Base-by-base conservation (phyloP, 2,797 vertebrate genomes). In the Paramormyrops hopkinsi region DNA sequence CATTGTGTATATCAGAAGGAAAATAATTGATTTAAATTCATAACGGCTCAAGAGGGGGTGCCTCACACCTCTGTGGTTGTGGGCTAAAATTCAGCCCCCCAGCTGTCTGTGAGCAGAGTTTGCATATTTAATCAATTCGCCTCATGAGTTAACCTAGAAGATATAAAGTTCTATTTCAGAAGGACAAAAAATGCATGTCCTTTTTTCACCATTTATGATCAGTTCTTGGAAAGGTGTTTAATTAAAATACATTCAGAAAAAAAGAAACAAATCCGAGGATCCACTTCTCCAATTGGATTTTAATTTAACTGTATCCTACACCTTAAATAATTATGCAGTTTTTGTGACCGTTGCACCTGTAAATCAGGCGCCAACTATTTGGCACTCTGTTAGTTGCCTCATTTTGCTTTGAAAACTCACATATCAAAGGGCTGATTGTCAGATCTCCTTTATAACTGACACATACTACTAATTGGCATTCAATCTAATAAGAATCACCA, bases 11-110 rank as follows among this genome's bases (percentile, higher is more conserved):
- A 85, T 51, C n/a, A 85, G n/a, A 50, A 50, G n/a, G 44, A 51
- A 85, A 85, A 85, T 51, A 85, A 85, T 85, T 51, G 44, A 85
- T 85, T 85, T 51, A 51, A 85, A 85, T 51, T 48, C 44, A 85
- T 48, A 50, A 85, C 82, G 3, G 48, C 44, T 85, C 48, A 85
- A 51, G 82, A 51, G 48, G 82, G 82, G 48, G 76, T 46, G 41
- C 76, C 76, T 82, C 76, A 46, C 76, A 82, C 76, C 76, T 46
- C 37, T 19, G n/a, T 85, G 82, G 46, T 85, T 50, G 82, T 85
- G 46, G 48, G 48, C 48, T 85, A 25, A 48, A 85, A 85, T 85
- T 51, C 82, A 85, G 46, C 82, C 44, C 46, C 46, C 76, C 76
- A 82, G 76, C 76, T 46, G 73, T 44, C 73, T 44, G 17, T 82